Base-by-base conservation (phyloP, 1,140 invertebrate genomes). In the Drosophila pectinifera region DNA sequence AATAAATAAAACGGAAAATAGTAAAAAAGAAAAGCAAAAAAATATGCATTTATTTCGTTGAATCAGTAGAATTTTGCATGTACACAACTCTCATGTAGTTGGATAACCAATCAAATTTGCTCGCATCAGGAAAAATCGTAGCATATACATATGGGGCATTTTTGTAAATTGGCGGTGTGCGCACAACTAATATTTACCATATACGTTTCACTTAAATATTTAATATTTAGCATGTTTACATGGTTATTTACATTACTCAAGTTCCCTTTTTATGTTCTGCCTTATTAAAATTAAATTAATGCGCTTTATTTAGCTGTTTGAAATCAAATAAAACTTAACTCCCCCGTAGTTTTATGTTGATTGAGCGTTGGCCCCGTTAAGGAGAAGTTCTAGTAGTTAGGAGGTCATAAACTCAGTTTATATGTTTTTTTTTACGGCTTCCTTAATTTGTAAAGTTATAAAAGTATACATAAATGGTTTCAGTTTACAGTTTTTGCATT, bases 121-220 rank as follows among this genome's bases (percentile, higher is more conserved):
- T 13, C 2, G 14, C 54, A 59, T 58, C 34, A 20, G 18, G 36
- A 59, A 31, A 59, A 31, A 41, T 59, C 18, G 24, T 22, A 31
- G 36, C 39, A 41, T 10, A 16, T 41, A n/a, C 6, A 14, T 38
- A 56, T 16, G 6, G 3, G 18, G 2, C 4, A 7, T 14, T 39
- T 26, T 53, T 53, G 31, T 53, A 36, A 53, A 53, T 53, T 53
- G 18, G 31, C 31, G 18, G 49, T 51, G 16, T 24, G 18, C 6
- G 22, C 24, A 56, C 58, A 56, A 62, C 56, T 38, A 39, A 59
- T 59, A 59, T 59, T 63, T 63, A 41, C 54, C 16, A 10, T 41
- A 59, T 41, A 41, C 56, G 55, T 59, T 63, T 38, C 59, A 14
- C n/a, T 41, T 41, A 41, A 63, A 63, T 63, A 61, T 26, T 42